Base-by-base conservation (phyloP, 2,888 invertebrate species). In the Frankliniella fusca region DNA sequence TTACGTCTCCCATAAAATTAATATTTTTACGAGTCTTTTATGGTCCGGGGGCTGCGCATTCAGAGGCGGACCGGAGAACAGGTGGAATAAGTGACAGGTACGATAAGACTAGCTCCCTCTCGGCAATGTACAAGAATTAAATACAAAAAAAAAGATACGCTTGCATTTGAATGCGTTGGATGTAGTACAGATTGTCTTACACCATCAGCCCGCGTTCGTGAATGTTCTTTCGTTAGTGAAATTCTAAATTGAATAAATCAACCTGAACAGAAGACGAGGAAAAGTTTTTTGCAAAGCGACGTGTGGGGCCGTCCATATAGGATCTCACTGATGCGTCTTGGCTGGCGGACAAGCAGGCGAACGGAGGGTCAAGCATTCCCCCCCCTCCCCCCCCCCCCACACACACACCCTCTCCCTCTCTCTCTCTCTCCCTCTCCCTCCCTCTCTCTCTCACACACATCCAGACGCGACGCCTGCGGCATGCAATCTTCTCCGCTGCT, bases 21-120 rank as follows among this genome's bases (percentile, higher is more conserved):
- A 76, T 76, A 76, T 76, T 76, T 76, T 76, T 76, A 76, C 70
- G 70, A 76, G 70, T 23, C 70, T 76, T 76, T 76, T 76, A 76
- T 76, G 70, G 70, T 12, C 70, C 27, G 70, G 70, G 70, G 70
- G 70, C 70, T 76, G 70, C 70, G 27, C 70, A 12, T 20, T 27
- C 23, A 76, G 70, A n/a, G 70, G 70, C 70, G 70, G 10, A 76
- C 61, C n/a, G 61, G 61, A 61, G 61, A 61, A 76, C 70, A 76
- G 70, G 70, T 76, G 70, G 27, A 23, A 27, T 76, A 76, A 3
- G 27, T n/a, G 70, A 27, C 12, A 27, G 70, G 23, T 23, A 27
- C 27, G 70, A 76, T 76, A 76, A 76, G 70, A 27, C 27, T 38
- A 38, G 38, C 38, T 5, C 38, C 38, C 38, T 38, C 38, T 38